Conservation (phyloP, 23 tunicate species). For the Ciona savignyi region DNA sequence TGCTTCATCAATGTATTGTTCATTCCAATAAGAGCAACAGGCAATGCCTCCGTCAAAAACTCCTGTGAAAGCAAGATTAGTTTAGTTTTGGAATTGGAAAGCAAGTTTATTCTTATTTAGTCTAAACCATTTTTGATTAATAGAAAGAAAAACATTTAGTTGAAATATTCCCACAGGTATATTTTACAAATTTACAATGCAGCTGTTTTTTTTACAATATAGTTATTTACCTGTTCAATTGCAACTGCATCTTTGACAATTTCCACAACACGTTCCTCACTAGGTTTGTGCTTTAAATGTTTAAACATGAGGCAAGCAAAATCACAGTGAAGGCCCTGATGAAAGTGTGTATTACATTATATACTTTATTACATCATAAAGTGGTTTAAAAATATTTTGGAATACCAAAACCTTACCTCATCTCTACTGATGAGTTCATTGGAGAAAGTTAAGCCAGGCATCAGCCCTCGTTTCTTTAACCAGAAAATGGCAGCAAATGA, state of each 20-base stretch:
- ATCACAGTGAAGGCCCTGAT: constrained; percentile 95
- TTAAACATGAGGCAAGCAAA: constrained; percentile 97
- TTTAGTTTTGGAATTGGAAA: too few species aligned
- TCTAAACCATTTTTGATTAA: too few species aligned
- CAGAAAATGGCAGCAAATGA: constrained; percentile 99
- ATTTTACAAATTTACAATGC: too few species aligned
- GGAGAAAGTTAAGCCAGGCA: constrained; percentile 97
- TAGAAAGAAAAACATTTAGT: too few species aligned
- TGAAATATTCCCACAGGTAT: too few species aligned
- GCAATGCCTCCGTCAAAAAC: constrained; percentile 90
- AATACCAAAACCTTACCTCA: too few species aligned
- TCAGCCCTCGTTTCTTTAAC: constrained; percentile 94
- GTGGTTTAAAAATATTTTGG: not conserved
- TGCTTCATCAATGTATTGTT: constrained; percentile 82
- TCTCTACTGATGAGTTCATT: constrained; percentile 97
- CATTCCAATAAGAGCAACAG: constrained; percentile 96
- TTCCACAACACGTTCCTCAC: constrained; percentile 39
- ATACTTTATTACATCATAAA: not conserved
- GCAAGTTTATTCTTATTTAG: too few species aligned
- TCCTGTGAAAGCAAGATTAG: constrained; percentile 64
- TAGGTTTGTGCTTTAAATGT: constrained; percentile 80
- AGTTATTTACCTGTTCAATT: constrained; percentile 93
- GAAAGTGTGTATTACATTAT: too few species aligned
- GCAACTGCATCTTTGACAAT: constrained; percentile 84
- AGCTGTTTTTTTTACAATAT: too few species aligned